A percentile compares a stretch with the other conserved stretches of the same genome.
These are phyloP conservation scores for Cairina moschata DNA, from an alignment of 2,113 vertebrate species.

Conservation along the genomic window DNA sequence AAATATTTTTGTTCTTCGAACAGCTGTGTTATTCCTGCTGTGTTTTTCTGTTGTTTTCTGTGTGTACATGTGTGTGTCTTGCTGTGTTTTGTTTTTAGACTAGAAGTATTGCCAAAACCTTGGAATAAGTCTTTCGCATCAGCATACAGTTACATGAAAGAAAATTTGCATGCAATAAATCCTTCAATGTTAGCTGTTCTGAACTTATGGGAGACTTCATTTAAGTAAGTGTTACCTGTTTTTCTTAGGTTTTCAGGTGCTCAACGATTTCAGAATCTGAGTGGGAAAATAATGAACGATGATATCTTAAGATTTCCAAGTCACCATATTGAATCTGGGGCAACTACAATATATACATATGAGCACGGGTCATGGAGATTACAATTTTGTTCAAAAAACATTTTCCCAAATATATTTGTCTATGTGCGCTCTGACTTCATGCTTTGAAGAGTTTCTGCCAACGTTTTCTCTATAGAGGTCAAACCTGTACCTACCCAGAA, in stretches of 20 bases:
- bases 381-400: neutral
- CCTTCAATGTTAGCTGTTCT: constrained; percentile 81
- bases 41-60: neutral
- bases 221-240: constrained; percentile 75
- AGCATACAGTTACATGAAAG: constrained; percentile 72
- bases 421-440: neutral
- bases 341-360: neutral
- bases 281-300: neutral
- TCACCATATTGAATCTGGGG: neutral
- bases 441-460: neutral
- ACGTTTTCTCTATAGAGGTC: neutral
- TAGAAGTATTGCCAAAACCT: constrained; percentile 83
- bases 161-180: constrained; percentile 83
- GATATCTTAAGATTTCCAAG: neutral
- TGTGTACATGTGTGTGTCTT: neutral
- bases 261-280: neutral
- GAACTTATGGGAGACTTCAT: constrained; percentile 82
- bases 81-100: constrained; percentile 63
- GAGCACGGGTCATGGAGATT: neutral
- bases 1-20: neutral
- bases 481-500: neutral
- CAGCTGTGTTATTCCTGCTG: neutral
- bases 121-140: constrained; percentile 84
- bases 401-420: neutral
- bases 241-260: neutral